Evolutionary conservation across 2,797 vertebrate species (phyloP), one percentile per base, ranked within the genome.

Genomic region (Halcyon chelicuti): DNA sequence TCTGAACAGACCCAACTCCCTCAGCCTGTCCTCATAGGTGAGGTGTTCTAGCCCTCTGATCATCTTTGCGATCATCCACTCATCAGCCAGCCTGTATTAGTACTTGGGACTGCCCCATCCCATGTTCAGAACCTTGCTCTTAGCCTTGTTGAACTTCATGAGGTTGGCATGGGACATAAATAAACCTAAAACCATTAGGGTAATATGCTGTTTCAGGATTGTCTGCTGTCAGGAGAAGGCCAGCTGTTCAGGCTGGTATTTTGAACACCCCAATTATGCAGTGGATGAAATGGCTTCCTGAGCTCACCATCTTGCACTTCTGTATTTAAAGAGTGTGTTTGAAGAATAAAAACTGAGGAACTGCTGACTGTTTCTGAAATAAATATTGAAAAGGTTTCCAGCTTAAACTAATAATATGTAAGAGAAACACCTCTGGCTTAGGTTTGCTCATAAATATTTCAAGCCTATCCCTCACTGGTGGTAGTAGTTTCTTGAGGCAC

Each of bases 381-480:
- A 97, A 91, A 91, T 94, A 92, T 76, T 66, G 70, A 96, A 95
- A 62, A 12, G 29, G 7, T 82, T 92, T 88, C 71, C 40, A 77
- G 33, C 47, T 94, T 85, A 83, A 90, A 85, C 60, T 91, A 94
- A 71, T 92, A 93, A 82, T 71, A 81, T 66, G 52, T 74, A 92
- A 80, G 42, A 93, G 71, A 91, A 84, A 76, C 28, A 68, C 46
- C 61, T 87, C 77, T 94, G 67, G 57, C 73, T 91, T 90, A 88
- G 79, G 33, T 91, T 80, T 86, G 76, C 66, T 93, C 44, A 91
- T 95, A 91, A 93, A 94, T 94, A 96, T 95, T 96, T 94, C 67
- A 93, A 82, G 86, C 23, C 11, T 58, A 33, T 73, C n/a, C 40
- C 17, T 94, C 46, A 40, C 29, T n/a, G 12, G 37, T 47, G 14